phyloP scores from a whole-genome alignment of 92 coral and sea anemone genomes.

The Blastomussa wellsi region DNA sequence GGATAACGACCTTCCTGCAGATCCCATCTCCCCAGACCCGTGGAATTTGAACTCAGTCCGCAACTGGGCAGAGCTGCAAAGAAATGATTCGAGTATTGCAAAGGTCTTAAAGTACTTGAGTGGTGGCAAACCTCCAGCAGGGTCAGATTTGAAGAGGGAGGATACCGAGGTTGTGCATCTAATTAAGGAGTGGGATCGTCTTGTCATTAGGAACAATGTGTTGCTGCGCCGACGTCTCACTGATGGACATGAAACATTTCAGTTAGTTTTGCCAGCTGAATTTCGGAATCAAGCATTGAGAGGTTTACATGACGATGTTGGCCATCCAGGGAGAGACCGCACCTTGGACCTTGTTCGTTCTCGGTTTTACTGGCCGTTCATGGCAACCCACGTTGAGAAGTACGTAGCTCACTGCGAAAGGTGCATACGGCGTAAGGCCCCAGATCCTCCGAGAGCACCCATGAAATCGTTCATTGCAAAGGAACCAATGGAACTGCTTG shows the following conservation, averaged over 20 bases:
- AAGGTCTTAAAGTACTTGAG: slow-evolving; percentile 22
- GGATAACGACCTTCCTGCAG: no score
- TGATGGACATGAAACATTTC: slow-evolving; percentile 21
- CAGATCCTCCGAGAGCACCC: slow-evolving; percentile 61
- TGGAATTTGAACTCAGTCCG: slow-evolving; percentile 3
- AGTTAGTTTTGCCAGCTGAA: slow-evolving; percentile 35
- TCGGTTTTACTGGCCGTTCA: no score
- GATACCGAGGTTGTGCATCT: slow-evolving; percentile 12
- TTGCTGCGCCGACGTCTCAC: slow-evolving; percentile 25
- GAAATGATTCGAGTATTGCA: slow-evolving; percentile 21
- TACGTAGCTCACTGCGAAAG: slow-evolving; percentile 45
- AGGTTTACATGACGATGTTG: slow-evolving; percentile 56
- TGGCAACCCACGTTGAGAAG: slow-evolving; percentile 38
- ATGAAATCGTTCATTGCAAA: slow-evolving; percentile 30
- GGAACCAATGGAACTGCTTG: slow-evolving; percentile 31
- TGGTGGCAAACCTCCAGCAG: slow-evolving; percentile 18
- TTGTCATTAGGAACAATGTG: slow-evolving; percentile 32
- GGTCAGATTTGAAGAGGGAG: slow-evolving; percentile 17
- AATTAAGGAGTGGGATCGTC: slow-evolving; percentile 30
- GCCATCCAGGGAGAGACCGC: slow-evolving; percentile 45
- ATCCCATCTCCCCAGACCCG: no score
- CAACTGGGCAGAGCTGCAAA: slow-evolving; percentile 36
- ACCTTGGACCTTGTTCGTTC: slow-evolving; percentile 48
- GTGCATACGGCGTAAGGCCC: slow-evolving; percentile 62
- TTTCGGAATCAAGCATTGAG: slow-evolving; percentile 31